Evolutionary conservation across 2,797 vertebrate species (phyloP).

Genomic region (Lagorchestes hirsutus): DNA sequence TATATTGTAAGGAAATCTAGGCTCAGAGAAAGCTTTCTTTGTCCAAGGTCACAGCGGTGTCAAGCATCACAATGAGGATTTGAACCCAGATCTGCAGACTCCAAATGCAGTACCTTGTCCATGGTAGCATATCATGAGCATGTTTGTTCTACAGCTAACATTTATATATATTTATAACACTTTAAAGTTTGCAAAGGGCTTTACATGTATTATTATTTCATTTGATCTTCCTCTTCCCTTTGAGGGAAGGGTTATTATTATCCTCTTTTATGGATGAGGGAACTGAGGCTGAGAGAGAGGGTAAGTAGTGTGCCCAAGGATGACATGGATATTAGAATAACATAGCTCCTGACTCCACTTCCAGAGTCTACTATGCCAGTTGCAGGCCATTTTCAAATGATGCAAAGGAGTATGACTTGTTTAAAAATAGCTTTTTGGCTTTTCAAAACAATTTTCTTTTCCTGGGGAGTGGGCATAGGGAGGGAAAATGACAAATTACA

Average conservation of each 20-base stretch:
- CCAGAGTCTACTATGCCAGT: not conserved
- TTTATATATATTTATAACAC: not conserved
- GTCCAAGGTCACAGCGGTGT: slow-evolving; percentile 31
- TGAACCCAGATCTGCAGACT: not conserved
- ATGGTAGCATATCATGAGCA: not conserved
- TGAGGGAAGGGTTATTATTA: not conserved
- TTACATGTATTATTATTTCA: not conserved
- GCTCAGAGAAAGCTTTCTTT: not conserved
- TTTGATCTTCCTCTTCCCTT: not conserved
- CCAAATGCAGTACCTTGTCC: not conserved
- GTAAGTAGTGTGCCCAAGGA: not conserved
- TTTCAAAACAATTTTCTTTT: slow-evolving; percentile 50
- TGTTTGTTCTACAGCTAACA: not conserved
- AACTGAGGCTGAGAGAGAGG: not conserved
- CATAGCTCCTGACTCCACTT: not conserved
- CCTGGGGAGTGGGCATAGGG: not conserved
- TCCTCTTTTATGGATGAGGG: not conserved
- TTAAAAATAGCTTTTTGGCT: slow-evolving; percentile 60
- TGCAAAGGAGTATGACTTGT: slow-evolving; percentile 19
- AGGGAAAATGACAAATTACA: slow-evolving; percentile 56
- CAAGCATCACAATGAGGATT: not conserved
- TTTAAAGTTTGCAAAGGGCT: not conserved
- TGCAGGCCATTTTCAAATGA: not conserved
- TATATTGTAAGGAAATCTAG: not conserved
- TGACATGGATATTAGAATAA: not conserved